phyloP scores from a whole-genome alignment of 2,888 invertebrate genomes.

The Cheilosia variabilis region DNA sequence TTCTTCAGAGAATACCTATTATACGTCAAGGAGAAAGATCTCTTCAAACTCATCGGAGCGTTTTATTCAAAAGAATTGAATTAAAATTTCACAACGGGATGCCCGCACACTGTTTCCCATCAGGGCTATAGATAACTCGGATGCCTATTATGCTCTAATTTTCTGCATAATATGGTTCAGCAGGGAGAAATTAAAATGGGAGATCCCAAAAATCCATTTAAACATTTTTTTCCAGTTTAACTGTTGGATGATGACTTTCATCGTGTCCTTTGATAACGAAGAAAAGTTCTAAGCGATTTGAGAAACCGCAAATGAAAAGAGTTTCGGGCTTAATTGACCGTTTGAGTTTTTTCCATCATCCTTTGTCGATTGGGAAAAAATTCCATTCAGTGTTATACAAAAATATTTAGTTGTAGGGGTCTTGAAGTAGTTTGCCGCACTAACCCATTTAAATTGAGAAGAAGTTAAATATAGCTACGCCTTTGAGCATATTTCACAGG shows the following conservation, averaged over 20 bases:
- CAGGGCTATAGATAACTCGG: neutral
- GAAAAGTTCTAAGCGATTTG: neutral
- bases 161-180: conserved; percentile 27
- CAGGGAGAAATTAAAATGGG: conserved; percentile 1
- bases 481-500: no score
- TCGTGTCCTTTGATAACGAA: conserved; percentile 11
- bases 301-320: neutral
- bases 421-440: neutral
- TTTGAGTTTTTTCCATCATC: neutral
- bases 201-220: conserved; percentile 8
- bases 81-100: conserved; percentile 45
- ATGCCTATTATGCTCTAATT: conserved; percentile 1
- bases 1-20: no score
- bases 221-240: neutral
- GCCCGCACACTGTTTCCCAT: conserved; percentile 6
- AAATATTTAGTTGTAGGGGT: neutral
- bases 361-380: neutral
- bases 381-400: no score
- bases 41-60: conserved; percentile 27
- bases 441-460: neutral
- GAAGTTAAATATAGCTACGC: neutral
- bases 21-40: conserved; percentile 3
- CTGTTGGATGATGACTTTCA: neutral
- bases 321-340: conserved; percentile 15
- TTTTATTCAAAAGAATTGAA: conserved; percentile 45